A percentile compares a stretch with the other conserved stretches of the same genome.
phyloP scores from a whole-genome alignment of 2,888 invertebrate species.

The Cheilosia grossa region DNA sequence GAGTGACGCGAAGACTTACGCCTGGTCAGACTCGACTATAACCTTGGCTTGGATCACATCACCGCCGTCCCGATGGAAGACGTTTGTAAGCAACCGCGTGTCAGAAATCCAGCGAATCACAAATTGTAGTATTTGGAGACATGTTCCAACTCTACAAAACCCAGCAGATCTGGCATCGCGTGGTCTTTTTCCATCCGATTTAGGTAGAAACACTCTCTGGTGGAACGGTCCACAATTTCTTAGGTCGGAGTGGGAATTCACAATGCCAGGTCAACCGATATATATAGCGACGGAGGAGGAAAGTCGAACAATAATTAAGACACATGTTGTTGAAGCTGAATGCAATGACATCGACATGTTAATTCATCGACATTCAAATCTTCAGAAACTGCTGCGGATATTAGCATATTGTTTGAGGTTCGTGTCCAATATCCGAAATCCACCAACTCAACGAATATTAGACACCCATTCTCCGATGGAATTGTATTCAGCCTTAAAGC shows the following conservation, averaged over 20 bases:
- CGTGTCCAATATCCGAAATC: background rate
- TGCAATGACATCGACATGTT: background rate
- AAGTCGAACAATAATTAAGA: background rate
- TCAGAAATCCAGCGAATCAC: conserved; percentile 47
- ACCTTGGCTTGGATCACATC: conserved; percentile 53
- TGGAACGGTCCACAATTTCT: background rate
- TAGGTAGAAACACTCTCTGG: background rate
- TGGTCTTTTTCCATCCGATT: conserved; percentile 5
- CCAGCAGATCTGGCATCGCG: conserved; percentile 63
- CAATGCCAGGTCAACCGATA: background rate
- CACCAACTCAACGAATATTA: background rate
- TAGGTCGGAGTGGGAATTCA: background rate
- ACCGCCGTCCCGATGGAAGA: conserved; percentile 42
- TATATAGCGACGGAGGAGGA: background rate
- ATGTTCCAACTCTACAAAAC: conserved; percentile 55
- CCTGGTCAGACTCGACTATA: conserved; percentile 69
- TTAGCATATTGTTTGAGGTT: background rate
- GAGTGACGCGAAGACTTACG: background rate
- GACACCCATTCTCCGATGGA: background rate
- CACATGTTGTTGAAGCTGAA: background rate
- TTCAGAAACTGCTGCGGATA: background rate
- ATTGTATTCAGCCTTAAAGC: background rate
- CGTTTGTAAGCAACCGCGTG: conserved; percentile 65
- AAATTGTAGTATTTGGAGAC: conserved; percentile 30
- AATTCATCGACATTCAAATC: background rate